Percentiles rank a stretch among this genome's conserved stretches.
These are phyloP conservation scores for Epicauta chinensis DNA, from an alignment of 1,140 invertebrate species.

Conservation along the genomic window DNA sequence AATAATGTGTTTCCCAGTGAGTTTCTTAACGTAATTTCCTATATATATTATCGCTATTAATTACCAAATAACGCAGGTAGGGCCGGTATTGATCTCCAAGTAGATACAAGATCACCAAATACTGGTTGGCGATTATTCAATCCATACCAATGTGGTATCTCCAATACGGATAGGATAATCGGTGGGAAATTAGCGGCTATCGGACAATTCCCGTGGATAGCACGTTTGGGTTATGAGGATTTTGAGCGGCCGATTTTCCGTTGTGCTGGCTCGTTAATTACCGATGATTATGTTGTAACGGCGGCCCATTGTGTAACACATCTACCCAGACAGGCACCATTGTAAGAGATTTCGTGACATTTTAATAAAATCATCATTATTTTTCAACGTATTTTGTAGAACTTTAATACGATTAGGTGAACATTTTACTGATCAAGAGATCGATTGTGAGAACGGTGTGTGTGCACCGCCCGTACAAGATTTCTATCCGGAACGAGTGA, in stretches of 20 bases:
- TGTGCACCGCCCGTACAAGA: conserved; percentile 54
- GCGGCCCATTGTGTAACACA: conserved; percentile 59
- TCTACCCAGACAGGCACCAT: conserved; percentile 31
- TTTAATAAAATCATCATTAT: no score
- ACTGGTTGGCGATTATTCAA: conserved; percentile 22
- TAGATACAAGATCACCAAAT: conserved; percentile 9
- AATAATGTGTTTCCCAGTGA: background rate
- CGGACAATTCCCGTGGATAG: conserved; percentile 65
- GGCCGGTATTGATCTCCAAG: background rate
- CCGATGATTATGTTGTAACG: conserved; percentile 54
- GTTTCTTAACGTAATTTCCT: background rate
- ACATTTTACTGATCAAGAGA: conserved; percentile 45
- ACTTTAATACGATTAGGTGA: conserved; percentile 54
- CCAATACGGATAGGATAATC: conserved; percentile 52
- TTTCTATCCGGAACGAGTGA: conserved; percentile 43
- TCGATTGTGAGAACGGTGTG: conserved; percentile 50
- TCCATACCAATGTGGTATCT: conserved; percentile 47
- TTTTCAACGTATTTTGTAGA: no score
- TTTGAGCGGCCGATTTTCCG: conserved; percentile 33
- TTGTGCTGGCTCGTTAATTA: conserved; percentile 62
- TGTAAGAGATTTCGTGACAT: no score
- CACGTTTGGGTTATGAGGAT: conserved; percentile 53
- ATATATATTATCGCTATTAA: background rate
- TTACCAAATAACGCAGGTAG: background rate
- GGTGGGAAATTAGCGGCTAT: conserved; percentile 53